Evolutionary conservation across 2,888 invertebrate genomes (phyloP), one percentile per base, ranked within the genome.

Genomic region (Thereva unica): DNA sequence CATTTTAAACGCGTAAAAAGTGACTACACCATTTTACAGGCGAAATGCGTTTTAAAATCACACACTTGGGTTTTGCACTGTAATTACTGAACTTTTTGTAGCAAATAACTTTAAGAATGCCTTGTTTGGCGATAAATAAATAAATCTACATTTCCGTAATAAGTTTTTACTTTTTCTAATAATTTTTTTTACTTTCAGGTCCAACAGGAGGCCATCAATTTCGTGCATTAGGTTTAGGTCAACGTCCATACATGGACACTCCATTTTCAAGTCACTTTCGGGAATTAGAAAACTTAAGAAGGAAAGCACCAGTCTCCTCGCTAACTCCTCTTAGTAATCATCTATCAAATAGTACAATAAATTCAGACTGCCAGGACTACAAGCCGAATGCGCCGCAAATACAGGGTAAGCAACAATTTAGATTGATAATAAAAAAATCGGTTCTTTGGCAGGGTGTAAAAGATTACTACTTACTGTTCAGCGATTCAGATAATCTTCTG

Each of bases 221-320:
- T 76, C 85, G 92, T 70, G 87, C 89, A 56, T 83, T 91, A 73
- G 89, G 89, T 41, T 82, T 91, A 75, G 86, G 87, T 65, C 91
- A 90, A 76, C 86, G 92, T 72, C 88, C 91, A 63, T 85, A 87
- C 82, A 79, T 89, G 79, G 81, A 87, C 67, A 80, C 84, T 65
- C 83, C 87, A 57, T 88, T 88, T 78, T 83, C 86, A 65, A 85
- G 85, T 71, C 87, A 88, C 75, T 83, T 89, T 70, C 83, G 87
- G 70, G 89, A 89, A 69, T 81, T 89, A 71, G 92, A 92, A 73
- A 82, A 85, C 63, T 88, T 88, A 78, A 86, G 92, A 75, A 85
- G 90, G 72, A 87, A 85, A 70, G 82, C 85, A 67, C 83, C 85
- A 70, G 73, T 76, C 42, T 72, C 75, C 10, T 70, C 75, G 42